Conservation (phyloP, 2,888 invertebrate genomes). For the Mactromeris polynyma region DNA sequence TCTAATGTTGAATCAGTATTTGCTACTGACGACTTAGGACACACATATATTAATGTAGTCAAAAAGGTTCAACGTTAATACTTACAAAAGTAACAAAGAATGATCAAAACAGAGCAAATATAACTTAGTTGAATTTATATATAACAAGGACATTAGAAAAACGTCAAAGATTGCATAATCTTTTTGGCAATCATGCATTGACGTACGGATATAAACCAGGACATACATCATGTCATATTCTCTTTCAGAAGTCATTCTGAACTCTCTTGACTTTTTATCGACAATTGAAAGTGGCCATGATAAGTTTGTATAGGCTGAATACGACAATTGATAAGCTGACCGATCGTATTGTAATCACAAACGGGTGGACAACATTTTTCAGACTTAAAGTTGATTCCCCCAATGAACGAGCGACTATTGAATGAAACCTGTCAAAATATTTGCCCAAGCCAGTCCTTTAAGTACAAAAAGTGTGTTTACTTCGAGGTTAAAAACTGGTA, state of each 20-base stretch:
- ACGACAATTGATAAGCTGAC: neutral
- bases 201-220: neutral
- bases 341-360: neutral
- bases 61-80: too few species aligned
- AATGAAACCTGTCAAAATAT: conserved; percentile 1
- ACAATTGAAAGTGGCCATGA: neutral
- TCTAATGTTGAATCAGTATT: too few species aligned
- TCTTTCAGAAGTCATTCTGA: neutral
- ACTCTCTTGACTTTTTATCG: neutral
- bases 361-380: neutral
- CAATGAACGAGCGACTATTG: neutral
- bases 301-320: neutral
- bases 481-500: neutral
- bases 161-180: neutral
- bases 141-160: neutral
- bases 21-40: too few species aligned
- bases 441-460: neutral
- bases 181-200: neutral
- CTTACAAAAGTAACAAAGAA: too few species aligned
- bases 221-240: neutral
- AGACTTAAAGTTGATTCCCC: neutral
- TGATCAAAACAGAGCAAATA: neutral
- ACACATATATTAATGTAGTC: too few species aligned
- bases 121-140: neutral
- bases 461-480: neutral